Evolutionary conservation across 1,140 invertebrate species (phyloP), one percentile per base, ranked within the genome.

Genomic region (Atta texana): DNA sequence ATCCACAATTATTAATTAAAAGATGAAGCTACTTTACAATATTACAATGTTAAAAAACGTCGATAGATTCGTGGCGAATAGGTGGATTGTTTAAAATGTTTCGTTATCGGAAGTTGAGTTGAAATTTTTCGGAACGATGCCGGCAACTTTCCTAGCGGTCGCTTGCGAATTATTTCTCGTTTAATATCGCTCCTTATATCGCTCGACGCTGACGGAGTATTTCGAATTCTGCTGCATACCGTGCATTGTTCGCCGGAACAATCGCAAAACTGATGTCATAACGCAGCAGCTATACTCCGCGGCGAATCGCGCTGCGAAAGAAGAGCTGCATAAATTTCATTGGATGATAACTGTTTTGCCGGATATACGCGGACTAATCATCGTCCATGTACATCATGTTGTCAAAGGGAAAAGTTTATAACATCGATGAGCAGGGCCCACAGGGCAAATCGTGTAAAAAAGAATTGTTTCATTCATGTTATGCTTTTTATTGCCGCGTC

Each of bases 171-270:
- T 86, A 71, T 82, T 86, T 82, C 66, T 71, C 85, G 64, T 87
- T 81, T 87, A 87, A 87, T 84, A 84, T 64, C 57, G 82, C 49
- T 78, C 55, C 86, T 87, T 84, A 84, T 87, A 85, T 87, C 86
- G 80, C 68, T 74, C 69, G 53, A 74, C 78, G 68, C 39, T 74
- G 86, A 74, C 68, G 61, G 69, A 84, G 69, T 75, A 87, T 72
- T 87, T 34, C 21, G 49, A 34, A 85, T 87, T 85, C 66, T 74
- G 49, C 39, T 51, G 80, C 86, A 87, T 84, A 68, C 68, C 49
- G 34, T 34, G 80, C 80, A 87, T 87, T 72, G 86, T 84, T 84
- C 31, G 21, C 68, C 34, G 71, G 51, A 87, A 87, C 80, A 87
- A 75, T 85, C 80, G 81, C 80, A 59, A 84, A 84, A 85, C 78